Percentiles rank a stretch among this genome's conserved stretches.
Evolutionary conservation across 1,140 invertebrate species (phyloP).

Genomic region (Hermatobates lingyangjiaoensis): DNA sequence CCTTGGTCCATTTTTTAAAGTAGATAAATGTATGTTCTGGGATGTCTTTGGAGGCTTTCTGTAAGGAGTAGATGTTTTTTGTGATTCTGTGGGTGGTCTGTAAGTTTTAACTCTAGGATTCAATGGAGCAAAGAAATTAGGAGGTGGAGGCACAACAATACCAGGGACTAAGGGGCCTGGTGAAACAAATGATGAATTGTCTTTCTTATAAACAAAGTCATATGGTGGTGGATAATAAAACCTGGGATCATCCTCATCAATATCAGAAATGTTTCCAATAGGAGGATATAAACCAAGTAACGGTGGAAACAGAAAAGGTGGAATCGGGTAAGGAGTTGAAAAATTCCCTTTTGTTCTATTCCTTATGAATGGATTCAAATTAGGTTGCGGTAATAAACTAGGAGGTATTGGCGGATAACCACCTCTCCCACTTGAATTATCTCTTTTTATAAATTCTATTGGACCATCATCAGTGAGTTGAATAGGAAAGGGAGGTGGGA

Average conservation of each 20-base stretch:
- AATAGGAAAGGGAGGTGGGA: slow-evolving; percentile 76
- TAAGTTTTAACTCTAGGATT: neutral
- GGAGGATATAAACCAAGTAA: slow-evolving; percentile 47
- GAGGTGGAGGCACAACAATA: slow-evolving; percentile 67
- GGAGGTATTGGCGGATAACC: slow-evolving; percentile 28
- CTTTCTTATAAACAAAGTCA: slow-evolving; percentile 61
- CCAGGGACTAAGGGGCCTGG: slow-evolving; percentile 71
- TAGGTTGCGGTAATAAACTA: slow-evolving; percentile 32
- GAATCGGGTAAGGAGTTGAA: slow-evolving; percentile 22
- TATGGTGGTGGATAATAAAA: slow-evolving; percentile 77
- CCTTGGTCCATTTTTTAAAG: neutral
- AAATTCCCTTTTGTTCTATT: slow-evolving; percentile 17
- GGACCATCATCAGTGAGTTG: slow-evolving; percentile 61
- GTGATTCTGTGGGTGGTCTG: neutral
- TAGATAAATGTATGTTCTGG: too few relatives aligned
- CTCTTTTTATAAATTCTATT: slow-evolving; percentile 42
- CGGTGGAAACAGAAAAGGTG: slow-evolving; percentile 33
- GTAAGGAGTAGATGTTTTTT: neutral
- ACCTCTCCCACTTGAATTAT: slow-evolving; percentile 19
- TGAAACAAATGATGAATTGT: slow-evolving; percentile 54
- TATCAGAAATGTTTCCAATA: slow-evolving; percentile 46
- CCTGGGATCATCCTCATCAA: slow-evolving; percentile 73
- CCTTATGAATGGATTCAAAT: slow-evolving; percentile 23
- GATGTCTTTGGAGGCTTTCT: too few relatives aligned
- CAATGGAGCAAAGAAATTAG: slow-evolving; percentile 52